Evolutionary conservation across 2,888 invertebrate genomes (phyloP).

Genomic region (Cyrtodaria siliqua): DNA sequence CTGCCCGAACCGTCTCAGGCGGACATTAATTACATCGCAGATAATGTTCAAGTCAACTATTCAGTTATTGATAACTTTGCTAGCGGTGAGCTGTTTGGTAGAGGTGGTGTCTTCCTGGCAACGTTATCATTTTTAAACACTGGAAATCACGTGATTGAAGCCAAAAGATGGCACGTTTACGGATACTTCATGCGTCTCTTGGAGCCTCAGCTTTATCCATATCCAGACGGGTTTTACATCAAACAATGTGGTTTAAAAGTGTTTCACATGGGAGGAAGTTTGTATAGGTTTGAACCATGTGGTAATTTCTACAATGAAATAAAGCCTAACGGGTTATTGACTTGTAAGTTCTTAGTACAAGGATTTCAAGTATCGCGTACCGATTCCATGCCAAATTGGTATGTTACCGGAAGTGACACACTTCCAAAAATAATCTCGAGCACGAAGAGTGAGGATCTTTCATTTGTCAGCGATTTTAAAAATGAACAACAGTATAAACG

Average conservation of each 20-base stretch:
- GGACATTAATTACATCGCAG: slow-evolving; percentile 43
- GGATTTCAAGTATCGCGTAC: slow-evolving; percentile 61
- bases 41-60: slow-evolving; percentile 29
- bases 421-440: slow-evolving; percentile 61
- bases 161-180: slow-evolving; percentile 68
- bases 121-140: slow-evolving; percentile 69
- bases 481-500: slow-evolving; percentile 67
- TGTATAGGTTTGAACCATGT: slow-evolving; percentile 62
- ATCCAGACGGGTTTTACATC: slow-evolving; percentile 50
- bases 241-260: slow-evolving; percentile 45
- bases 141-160: slow-evolving; percentile 59
- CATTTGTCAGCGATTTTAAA: slow-evolving; percentile 65
- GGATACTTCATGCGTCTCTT: slow-evolving; percentile 31
- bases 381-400: slow-evolving; percentile 76
- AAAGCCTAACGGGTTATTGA: slow-evolving; percentile 41
- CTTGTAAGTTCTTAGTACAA: slow-evolving; percentile 47
- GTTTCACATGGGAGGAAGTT: slow-evolving; percentile 66
- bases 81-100: slow-evolving; percentile 29
- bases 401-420: slow-evolving; percentile 56
- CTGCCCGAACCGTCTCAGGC: slow-evolving; percentile 38
- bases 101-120: slow-evolving; percentile 31
- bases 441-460: slow-evolving; percentile 68
- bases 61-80: slow-evolving; percentile 47
- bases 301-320: slow-evolving; percentile 41
- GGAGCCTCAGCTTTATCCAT: slow-evolving; percentile 43